A percentile compares a stretch with the other conserved stretches of the same genome.
Evolutionary conservation across 2,888 invertebrate species (phyloP).

Genomic region (Brenthis ino): DNA sequence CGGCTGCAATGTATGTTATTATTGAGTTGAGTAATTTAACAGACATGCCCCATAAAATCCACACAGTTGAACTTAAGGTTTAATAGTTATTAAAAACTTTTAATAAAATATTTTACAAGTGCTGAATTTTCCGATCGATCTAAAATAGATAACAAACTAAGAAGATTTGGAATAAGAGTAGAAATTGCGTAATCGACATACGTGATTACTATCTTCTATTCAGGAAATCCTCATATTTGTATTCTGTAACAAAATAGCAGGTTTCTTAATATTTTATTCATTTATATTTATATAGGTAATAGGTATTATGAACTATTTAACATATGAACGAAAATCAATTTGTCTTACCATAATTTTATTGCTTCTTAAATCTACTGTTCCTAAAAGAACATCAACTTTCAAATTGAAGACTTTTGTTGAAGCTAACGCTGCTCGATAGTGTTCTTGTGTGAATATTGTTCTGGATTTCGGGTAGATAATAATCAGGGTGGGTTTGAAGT

Average conservation of each 20-base stretch:
- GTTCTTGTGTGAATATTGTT: conserved; percentile 84
- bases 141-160: conserved; percentile 67
- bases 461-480: conserved; percentile 82
- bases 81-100: too few species aligned
- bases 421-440: conserved; percentile 78
- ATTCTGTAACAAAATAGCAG: conserved; percentile 64
- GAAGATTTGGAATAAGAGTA: conserved; percentile 82
- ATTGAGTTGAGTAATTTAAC: too few species aligned
- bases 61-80: too few species aligned
- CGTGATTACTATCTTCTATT: conserved; percentile 77
- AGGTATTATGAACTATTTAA: conserved; percentile 34
- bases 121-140: conserved; percentile 51
- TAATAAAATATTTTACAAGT: conserved; percentile 49
- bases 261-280: conserved; percentile 3
- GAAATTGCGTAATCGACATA: conserved; percentile 82
- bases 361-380: conserved; percentile 86
- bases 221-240: conserved; percentile 82
- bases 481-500: conserved; percentile 85
- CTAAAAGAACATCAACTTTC: conserved; percentile 86
- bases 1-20: too few species aligned
- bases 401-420: conserved; percentile 72
- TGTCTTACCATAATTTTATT: conserved; percentile 81
- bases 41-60: too few species aligned
- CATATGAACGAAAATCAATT: conserved; percentile 36
- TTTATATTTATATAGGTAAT: not conserved